A percentile compares a stretch with the other conserved stretches of the same genome.
These are phyloP conservation scores for Leptinotarsa juncta DNA, from an alignment of 2,888 invertebrate species.

Conservation along the genomic window DNA sequence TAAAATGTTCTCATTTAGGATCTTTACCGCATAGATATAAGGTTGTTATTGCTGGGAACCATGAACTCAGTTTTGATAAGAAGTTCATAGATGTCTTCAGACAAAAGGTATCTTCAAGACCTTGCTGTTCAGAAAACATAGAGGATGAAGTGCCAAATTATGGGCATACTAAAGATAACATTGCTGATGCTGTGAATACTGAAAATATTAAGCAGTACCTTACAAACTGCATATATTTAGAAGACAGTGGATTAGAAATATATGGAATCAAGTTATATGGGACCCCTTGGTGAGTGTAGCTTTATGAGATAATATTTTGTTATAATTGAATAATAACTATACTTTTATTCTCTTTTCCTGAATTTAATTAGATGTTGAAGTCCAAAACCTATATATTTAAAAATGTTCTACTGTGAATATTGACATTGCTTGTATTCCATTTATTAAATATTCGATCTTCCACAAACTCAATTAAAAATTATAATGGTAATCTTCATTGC, in stretches of 20 bases:
- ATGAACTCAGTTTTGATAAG: constrained; percentile 84
- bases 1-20: constrained; percentile 47
- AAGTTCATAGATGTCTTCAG: constrained; percentile 74
- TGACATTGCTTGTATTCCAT: too few species aligned
- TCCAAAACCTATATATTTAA: too few species aligned
- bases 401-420: too few species aligned
- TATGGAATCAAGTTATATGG: constrained; percentile 85
- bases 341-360: too few species aligned
- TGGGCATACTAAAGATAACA: constrained; percentile 70
- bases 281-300: constrained; percentile 75
- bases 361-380: too few species aligned
- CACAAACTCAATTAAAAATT: too few species aligned
- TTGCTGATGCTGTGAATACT: constrained; percentile 75
- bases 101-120: constrained; percentile 62
- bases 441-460: too few species aligned
- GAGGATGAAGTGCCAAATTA: constrained; percentile 74
- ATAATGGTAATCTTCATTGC: too few species aligned
- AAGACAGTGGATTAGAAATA: constrained; percentile 75
- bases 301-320: not conserved
- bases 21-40: constrained; percentile 81
- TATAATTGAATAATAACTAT: too few species aligned
- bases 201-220: constrained; percentile 74
- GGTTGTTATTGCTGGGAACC: constrained; percentile 88
- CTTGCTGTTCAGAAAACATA: constrained; percentile 68
- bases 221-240: constrained; percentile 82